Evolutionary conservation across 2,797 vertebrate genomes (phyloP), one percentile per base, ranked within the genome.

Genomic region (Naso thynnoides): DNA sequence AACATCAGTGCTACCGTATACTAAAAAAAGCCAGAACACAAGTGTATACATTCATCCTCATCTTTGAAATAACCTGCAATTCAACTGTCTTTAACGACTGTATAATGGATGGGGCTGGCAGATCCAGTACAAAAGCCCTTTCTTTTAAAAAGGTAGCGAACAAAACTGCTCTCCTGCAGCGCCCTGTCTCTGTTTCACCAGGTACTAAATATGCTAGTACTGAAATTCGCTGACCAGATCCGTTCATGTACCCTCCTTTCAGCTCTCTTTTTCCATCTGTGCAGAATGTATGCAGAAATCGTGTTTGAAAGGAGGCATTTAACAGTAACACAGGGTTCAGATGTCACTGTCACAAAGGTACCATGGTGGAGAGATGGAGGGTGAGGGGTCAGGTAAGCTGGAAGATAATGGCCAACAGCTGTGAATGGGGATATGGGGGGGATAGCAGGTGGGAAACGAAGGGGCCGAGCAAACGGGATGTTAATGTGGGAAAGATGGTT

Each of bases 281-380:
- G 31, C 9, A 33, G 31, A 33, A 33, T 33, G 31, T 33, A 59
- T 81, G 84, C 70, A 69, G 68, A 78, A 86, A 83, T 91, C 24
- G 78, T 87, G 60, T 82, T 82, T 92, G 92, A 94, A 94, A 90
- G 80, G 36, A 61, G 16, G 27, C 80, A 76, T 89, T 85, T 82
- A 90, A 68, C 67, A 79, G 82, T 73, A 89, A 91, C 78, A 44
- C 83, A 76, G 76, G 90, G 92, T 92, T 95, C 92, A 93, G 83
- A 86, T 95, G 83, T 95, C 94, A 84, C 68, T 57, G 71, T 83
- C 73, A 90, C 92, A 94, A 85, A 73, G 84, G 79, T 91, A 67
- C 82, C 45, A 56, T 24, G 70, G 80, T 70, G 79, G 76, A 57
- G 69, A 50, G 75, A 74, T 65, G 78, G 78, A 82, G 82, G 86